Evolutionary conservation across 2,888 invertebrate genomes (phyloP), one percentile per base, ranked within the genome.

Genomic region (Balanococcus diminutus): DNA sequence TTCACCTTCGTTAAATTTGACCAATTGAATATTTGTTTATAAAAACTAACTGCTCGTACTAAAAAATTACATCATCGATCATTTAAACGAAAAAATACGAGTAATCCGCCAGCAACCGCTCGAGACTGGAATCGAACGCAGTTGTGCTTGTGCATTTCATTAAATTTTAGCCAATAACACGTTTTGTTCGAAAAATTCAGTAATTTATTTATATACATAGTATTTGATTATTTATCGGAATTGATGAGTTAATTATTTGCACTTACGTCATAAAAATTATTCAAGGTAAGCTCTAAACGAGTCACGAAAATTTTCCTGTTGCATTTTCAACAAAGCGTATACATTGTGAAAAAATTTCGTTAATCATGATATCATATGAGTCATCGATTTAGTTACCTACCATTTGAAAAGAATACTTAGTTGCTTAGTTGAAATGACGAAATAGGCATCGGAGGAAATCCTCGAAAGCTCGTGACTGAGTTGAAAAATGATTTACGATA

Each of bases 141-240:
- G n/a, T n/a, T n/a, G n/a, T n/a, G n/a, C n/a, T n/a, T n/a, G 19
- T 67, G 67, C 67, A 67, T 67, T 79, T 79, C 36, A 36, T 36
- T 79, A 36, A 22, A 79, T 36, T 32, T 79, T n/a, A 32, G 5
- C 5, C 36, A 2, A 36, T 79, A 79, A 32, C 75, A 19, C 14
- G 36, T 79, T 79, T 79, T 16, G 16, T 19, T 16, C 36, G 36
- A 79, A 36, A 79, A n/a, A 79, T 36, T 79, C 19, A n/a, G 36
- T 79, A 79, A 79, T 79, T 79, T 79, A 79, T 79, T 79, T 36
- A 79, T 79, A 19, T 19, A 28, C 28, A 67, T 67, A 67, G 67
- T 28, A 79, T 79, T 79, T 9, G 36, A 79, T 79, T 72, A 72
- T 31, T 72, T 32, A 72, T 28, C 72, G 19, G 14, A 72, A 36